Base-by-base conservation (phyloP, 2,113 vertebrate genomes). In the Calidris pugnax region DNA sequence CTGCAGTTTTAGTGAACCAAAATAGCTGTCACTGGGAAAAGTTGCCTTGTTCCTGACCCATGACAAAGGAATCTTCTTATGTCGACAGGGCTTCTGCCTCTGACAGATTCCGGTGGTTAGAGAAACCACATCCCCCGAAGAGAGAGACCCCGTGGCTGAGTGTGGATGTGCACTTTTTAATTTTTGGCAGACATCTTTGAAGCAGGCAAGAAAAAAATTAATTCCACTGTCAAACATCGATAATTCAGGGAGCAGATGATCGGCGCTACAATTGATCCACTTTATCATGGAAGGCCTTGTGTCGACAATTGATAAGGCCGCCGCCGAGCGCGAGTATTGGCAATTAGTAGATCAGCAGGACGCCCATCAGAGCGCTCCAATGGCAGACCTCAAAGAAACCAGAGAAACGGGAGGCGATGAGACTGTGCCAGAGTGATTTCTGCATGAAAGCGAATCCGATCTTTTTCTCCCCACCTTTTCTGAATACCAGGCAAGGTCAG, bases 21-120 rank as follows among this genome's bases (percentile, higher is more conserved):
- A 88, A 30, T 85, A 53, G 53, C 82, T 60, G 21, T 71, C 14
- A 7, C 2, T 50, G 66, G 79, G 35, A 51, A 60, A 88, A 77
- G 15, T 4, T 71, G 7, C 30, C 30, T 82, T 59, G 14, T 48
- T 86, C 28, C 68, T 39, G n/a, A 63, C 28, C n/a, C 20, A 14
- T 0, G 0, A 74, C 14, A 79, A 71, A 48, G 2, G 1, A 23
- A 74, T 60, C 10, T 48, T 73, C 89, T 73, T 18, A 37, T 1
- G 4, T 24, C 19, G 50, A 24, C 17, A 33, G 27, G 30, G 41
- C 33, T 60, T 24, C 60, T 51, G 21, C 35, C 33, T 72, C 55
- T 41, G 26, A 7, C 7, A 39, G 51, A 57, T 80, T 35, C 43
- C 43, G 6, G 48, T 19, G 27, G 6, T 27, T 67, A 64, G 64